phyloP scores from a whole-genome alignment of 2,888 invertebrate species.

The Laothoe populi region DNA sequence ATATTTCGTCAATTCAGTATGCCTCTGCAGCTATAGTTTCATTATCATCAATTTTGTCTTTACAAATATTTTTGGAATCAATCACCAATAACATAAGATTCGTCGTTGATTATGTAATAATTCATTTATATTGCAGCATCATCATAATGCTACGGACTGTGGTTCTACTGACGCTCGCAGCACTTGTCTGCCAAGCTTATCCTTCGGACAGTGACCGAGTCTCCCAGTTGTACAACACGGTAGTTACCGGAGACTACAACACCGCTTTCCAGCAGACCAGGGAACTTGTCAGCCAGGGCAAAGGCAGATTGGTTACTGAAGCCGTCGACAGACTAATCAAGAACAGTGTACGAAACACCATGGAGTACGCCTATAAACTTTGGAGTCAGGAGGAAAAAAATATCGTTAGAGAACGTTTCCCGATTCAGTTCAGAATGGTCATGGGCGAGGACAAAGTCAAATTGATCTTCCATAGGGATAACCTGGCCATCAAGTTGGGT shows the following conservation, averaged over 20 bases:
- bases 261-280: not conserved
- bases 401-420: too few relatives aligned
- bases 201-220: too few relatives aligned
- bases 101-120: too few relatives aligned
- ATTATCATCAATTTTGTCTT: too few relatives aligned
- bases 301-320: not conserved
- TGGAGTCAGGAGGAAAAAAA: constrained; percentile 27
- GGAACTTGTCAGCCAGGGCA: not conserved
- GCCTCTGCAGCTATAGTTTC: too few relatives aligned
- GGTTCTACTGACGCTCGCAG: too few relatives aligned
- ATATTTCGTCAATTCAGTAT: too few relatives aligned
- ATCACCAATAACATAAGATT: too few relatives aligned
- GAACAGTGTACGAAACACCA: constrained; percentile 25
- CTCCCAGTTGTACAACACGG: not conserved
- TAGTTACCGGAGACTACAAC: not conserved
- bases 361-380: constrained; percentile 30
- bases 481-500: constrained; percentile 29
- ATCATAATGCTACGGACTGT: too few relatives aligned
- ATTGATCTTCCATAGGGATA: constrained; percentile 28
- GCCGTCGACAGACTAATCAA: constrained; percentile 20
- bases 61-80: too few relatives aligned
- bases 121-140: too few relatives aligned
- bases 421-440: constrained; percentile 5
- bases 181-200: too few relatives aligned
- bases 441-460: constrained; percentile 27